These are phyloP conservation scores for Zootoca vivipara DNA, from an alignment of 2,113 vertebrate species.

Conservation along the genomic window DNA sequence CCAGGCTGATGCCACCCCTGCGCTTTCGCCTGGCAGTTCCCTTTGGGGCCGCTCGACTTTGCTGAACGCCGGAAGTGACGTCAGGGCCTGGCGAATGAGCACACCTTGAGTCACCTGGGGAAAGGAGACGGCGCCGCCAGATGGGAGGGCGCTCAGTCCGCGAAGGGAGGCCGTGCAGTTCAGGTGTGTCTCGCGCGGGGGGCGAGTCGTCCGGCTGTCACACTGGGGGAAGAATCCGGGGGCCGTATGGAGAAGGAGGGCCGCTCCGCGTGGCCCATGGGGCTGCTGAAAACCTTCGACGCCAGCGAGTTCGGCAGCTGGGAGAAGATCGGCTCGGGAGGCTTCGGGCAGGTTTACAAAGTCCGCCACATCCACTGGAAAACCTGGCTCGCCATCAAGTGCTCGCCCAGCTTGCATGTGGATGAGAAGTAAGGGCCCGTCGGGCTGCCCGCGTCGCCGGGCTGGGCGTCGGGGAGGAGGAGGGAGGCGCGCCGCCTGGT, in stretches of 20 bases:
- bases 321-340: slow-evolving; percentile 97
- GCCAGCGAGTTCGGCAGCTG: slow-evolving; percentile 88
- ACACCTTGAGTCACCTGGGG: slow-evolving; percentile 80
- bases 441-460: not conserved
- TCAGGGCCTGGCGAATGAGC: slow-evolving; percentile 51
- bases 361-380: slow-evolving; percentile 96
- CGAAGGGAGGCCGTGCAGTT: not conserved
- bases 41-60: not conserved
- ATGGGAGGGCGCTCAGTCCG: slow-evolving; percentile 12
- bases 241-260: slow-evolving; percentile 82
- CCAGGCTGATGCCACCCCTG: not conserved
- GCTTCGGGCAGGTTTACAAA: slow-evolving; percentile 97
- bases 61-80: slow-evolving; percentile 78
- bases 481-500: not conserved
- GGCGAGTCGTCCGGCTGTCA: not conserved
- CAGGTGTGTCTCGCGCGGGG: not conserved
- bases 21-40: not conserved
- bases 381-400: slow-evolving; percentile 97
- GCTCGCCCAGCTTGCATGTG: slow-evolving; percentile 93
- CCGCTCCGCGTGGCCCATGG: slow-evolving; percentile 85
- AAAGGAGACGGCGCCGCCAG: slow-evolving; percentile 36
- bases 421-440: slow-evolving; percentile 89
- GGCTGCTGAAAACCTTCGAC: slow-evolving; percentile 90
- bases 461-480: not conserved
- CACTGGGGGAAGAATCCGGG: not conserved